Evolutionary conservation across 2,113 vertebrate species (phyloP), one percentile per base, ranked within the genome.

Genomic region (Geococcyx californianus): DNA sequence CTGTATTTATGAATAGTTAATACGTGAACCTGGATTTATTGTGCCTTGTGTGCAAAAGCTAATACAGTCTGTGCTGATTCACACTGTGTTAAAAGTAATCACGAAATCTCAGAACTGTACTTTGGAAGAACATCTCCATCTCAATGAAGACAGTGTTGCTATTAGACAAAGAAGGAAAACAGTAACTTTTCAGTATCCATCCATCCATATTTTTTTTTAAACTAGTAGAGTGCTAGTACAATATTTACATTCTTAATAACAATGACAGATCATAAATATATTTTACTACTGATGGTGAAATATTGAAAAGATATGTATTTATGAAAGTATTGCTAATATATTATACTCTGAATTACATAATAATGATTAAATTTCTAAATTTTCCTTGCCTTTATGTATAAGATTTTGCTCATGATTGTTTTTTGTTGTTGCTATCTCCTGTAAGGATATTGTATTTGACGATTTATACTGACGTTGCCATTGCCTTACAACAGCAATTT

Each of bases 21-120:
- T 62, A 36, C 6, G 29, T 89, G 54, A 84, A 59, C 24, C n/a
- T 82, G 51, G 66, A 72, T 88, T 88, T 89, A 77, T 49, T 76
- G 95, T 95, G 95, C 86, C 93, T 94, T 94, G 80, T 94, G 56
- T 89, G 82, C 63, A 76, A 92, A 91, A 90, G 60, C 68, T 86
- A 49, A 88, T 55, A 63, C 55, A 54, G 38, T 62, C 69, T 93
- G 85, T 90, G 81, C 77, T 0, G 3, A 84, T 73, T 63, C 49
- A 55, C 73, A 70, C 34, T 85, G 74, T 85, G 64, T 84, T 90
- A 74, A 78, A 80, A 63, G 40, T 47, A 80, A 76, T 25, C 49
- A 45, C 23, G 66, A 36, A 77, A 74, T 44, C 51, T 58, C 44
- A 68, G 68, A 82, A 42, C 11, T 87, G 55, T 73, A 67, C 31